Evolutionary conservation across 2,797 vertebrate species (phyloP).

Genomic region (Psittacula echo): DNA sequence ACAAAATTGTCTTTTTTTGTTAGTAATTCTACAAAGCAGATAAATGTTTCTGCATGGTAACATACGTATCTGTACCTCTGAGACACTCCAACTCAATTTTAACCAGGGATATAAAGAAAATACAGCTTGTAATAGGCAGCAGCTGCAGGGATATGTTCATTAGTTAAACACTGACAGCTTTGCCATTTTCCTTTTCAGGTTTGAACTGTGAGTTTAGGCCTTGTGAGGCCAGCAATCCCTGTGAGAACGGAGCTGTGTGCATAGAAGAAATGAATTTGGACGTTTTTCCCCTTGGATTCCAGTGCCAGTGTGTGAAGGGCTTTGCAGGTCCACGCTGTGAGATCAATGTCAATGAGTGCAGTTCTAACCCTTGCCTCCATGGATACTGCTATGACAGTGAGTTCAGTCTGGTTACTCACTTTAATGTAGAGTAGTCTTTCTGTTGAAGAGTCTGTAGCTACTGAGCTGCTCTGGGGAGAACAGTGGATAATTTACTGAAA

Average conservation of each 20-base stretch:
- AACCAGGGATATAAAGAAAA: constrained; percentile 3
- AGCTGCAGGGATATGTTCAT: constrained; percentile 18
- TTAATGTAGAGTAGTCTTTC: not conserved
- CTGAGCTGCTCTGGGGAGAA: constrained; percentile 48
- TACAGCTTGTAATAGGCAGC: not conserved
- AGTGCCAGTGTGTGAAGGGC: constrained; percentile 80
- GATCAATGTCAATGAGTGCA: constrained; percentile 85
- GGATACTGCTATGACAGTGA: constrained; percentile 87
- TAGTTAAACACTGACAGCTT: constrained; percentile 17
- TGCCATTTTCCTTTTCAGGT: constrained; percentile 73
- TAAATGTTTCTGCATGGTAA: not conserved
- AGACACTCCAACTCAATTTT: not conserved
- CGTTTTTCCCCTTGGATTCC: constrained; percentile 82
- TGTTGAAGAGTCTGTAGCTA: constrained; percentile 30
- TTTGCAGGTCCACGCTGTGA: constrained; percentile 85
- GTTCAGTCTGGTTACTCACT: constrained; percentile 22
- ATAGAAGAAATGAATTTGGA: constrained; percentile 81
- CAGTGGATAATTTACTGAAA: constrained; percentile 33
- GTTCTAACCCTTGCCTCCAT: constrained; percentile 82
- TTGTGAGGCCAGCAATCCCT: constrained; percentile 83
- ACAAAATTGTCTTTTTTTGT: not conserved
- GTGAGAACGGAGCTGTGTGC: constrained; percentile 83
- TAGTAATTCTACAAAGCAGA: not conserved
- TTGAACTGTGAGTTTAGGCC: constrained; percentile 83
- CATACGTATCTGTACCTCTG: not conserved